Base-by-base conservation (phyloP, 2,888 invertebrate genomes). In the Acanthosepion lycidas region DNA sequence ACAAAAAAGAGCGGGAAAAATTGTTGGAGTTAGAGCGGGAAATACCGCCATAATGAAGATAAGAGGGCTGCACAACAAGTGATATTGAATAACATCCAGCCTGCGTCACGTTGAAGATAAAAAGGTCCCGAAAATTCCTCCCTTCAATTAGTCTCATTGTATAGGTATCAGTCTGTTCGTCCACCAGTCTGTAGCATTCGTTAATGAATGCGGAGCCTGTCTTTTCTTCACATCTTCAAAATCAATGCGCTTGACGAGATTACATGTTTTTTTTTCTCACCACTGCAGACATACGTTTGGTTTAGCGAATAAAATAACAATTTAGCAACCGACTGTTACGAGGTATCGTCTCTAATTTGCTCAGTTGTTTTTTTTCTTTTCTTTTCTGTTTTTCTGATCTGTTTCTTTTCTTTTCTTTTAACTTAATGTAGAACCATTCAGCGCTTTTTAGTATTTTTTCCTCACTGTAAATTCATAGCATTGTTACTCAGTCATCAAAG, bases 111-210 rank as follows among this genome's bases (percentile, higher is more conserved):
- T n/a, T 15, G 78, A 78, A 78, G n/a, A 78, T 78, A 78, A 78
- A 78, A 78, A 78, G 78, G n/a, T 78, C n/a, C n/a, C 15, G 78
- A 78, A 78, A 78, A n/a, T 78, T 78, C n/a, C n/a, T 78, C 33
- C 78, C 33, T 78, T 78, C 78, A 78, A 78, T 78, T 78, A 78
- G 78, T 78, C 78, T 78, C n/a, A n/a, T 78, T 78, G 78, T 78
- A n/a, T 78, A 20, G 78, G 9, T n/a, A 78, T n/a, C 78, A n/a
- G 78, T 78, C 78, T 78, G 78, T 78, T 78, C 78, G n/a, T n/a
- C 78, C 6, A 33, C n/a, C 18, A 8, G 78, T 78, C 78, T 78
- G 4, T 15, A 78, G n/a, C 78, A 18, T 78, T 78, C 15, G 33
- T 78, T n/a, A 78, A 78, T 78, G n/a, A 78, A 78, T 78, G 78